These are phyloP conservation scores for Ciconia stormi DNA, from an alignment of 2,113 vertebrate species.

Conservation along the genomic window DNA sequence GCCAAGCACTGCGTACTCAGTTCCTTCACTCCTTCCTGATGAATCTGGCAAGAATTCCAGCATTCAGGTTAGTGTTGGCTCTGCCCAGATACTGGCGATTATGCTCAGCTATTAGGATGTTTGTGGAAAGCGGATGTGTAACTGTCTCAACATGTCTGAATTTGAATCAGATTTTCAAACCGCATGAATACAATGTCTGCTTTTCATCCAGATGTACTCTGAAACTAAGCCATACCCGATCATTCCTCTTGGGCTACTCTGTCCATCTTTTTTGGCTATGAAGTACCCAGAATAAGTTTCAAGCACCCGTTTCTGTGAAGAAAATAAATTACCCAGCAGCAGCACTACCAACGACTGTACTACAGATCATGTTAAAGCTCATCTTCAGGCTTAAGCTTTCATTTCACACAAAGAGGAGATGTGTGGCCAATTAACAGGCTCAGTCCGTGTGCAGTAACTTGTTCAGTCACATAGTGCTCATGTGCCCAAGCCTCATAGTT, in stretches of 20 bases:
- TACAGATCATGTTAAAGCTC: background rate
- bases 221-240: background rate
- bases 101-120: background rate
- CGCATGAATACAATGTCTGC: background rate
- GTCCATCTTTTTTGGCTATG: background rate
- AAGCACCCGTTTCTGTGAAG: background rate
- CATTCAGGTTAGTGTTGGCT: background rate
- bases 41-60: conserved; percentile 9
- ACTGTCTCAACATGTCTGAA: conserved; percentile 4
- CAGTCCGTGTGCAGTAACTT: background rate
- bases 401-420: background rate
- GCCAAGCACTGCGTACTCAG: conserved; percentile 4
- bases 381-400: background rate
- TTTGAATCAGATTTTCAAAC: conserved; percentile 2
- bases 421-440: background rate
- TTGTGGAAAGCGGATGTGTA: background rate
- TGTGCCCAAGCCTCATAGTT: background rate
- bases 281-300: background rate
- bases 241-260: background rate
- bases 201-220: background rate
- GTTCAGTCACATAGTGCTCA: background rate
- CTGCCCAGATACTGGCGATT: background rate
- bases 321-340: background rate
- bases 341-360: background rate
- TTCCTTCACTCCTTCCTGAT: background rate